Conservation (phyloP, 2,797 vertebrate genomes). For the Hipposideros larvatus region DNA sequence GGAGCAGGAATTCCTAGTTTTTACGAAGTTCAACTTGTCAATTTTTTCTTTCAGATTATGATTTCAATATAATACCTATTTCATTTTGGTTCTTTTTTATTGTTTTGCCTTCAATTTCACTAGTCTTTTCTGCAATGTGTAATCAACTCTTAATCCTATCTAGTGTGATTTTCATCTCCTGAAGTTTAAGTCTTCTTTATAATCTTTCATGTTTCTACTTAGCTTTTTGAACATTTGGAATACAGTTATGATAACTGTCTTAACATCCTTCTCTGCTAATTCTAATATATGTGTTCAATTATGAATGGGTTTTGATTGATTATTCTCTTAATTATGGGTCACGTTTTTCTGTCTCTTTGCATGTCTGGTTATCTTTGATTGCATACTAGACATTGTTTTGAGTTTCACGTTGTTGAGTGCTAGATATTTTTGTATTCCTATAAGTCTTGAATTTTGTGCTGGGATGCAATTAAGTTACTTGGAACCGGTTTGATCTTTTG, state of each 20-base stretch:
- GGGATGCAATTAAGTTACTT: background rate
- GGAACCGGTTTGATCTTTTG: background rate
- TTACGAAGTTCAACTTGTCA: background rate
- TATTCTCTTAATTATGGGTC: background rate
- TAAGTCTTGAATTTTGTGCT: slow-evolving; percentile 1
- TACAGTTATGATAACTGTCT: background rate
- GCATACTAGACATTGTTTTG: background rate
- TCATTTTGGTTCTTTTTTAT: slow-evolving; percentile 26
- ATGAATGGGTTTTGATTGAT: background rate
- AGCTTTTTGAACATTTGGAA: background rate
- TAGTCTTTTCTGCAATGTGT: background rate
- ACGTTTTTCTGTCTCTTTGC: background rate
- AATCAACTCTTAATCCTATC: background rate
- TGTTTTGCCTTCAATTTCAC: background rate
- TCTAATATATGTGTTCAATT: background rate
- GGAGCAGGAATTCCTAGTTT: background rate
- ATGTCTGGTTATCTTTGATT: background rate
- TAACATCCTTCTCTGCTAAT: background rate
- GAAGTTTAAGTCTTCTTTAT: background rate
- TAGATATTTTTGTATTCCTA: background rate
- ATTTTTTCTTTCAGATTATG: background rate
- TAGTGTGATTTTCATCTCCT: background rate
- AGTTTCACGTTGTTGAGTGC: background rate
- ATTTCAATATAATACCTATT: background rate
- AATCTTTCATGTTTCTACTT: background rate